Percentiles rank a stretch among this genome's conserved stretches.
These are phyloP conservation scores for Coenonympha glycerion DNA, from an alignment of 2,888 invertebrate genomes.

Conservation along the genomic window DNA sequence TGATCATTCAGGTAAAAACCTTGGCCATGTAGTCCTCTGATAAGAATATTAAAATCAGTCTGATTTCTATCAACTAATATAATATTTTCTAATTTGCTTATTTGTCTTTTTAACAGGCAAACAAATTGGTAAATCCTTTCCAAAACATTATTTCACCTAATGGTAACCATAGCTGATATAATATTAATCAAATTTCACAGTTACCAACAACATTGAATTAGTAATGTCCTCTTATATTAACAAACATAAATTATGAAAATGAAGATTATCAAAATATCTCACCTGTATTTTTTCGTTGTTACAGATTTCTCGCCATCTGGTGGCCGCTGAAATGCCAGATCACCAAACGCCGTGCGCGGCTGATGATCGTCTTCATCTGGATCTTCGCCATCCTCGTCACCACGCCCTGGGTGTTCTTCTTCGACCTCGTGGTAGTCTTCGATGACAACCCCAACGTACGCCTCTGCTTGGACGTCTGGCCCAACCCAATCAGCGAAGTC, in stretches of 20 bases:
- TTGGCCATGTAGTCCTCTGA: not conserved
- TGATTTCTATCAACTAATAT: no score
- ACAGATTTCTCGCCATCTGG: constrained; percentile 96
- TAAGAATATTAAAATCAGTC: no score
- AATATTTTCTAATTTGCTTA: no score
- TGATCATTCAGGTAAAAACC: not conserved
- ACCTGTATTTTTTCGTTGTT: constrained; percentile 51
- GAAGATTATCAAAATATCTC: not conserved
- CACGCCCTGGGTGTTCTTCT: constrained; percentile 93
- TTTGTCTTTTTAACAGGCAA: no score
- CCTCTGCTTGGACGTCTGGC: constrained; percentile 90
- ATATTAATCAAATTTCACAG: no score
- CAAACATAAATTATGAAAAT: not conserved
- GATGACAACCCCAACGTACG: constrained; percentile 84
- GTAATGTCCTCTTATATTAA: no score
- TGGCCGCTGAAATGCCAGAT: constrained; percentile 94
- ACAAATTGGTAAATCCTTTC: no score
- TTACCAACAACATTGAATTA: no score
- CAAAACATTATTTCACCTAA: no score
- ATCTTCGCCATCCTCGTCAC: constrained; percentile 88
- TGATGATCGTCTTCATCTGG: constrained; percentile 94
- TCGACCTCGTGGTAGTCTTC: constrained; percentile 85
- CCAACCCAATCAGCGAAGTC: constrained; percentile 85
- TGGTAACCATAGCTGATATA: no score
- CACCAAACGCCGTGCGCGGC: constrained; percentile 88